phyloP scores from a whole-genome alignment of 1,140 invertebrate species.

The Bombus picipes region DNA sequence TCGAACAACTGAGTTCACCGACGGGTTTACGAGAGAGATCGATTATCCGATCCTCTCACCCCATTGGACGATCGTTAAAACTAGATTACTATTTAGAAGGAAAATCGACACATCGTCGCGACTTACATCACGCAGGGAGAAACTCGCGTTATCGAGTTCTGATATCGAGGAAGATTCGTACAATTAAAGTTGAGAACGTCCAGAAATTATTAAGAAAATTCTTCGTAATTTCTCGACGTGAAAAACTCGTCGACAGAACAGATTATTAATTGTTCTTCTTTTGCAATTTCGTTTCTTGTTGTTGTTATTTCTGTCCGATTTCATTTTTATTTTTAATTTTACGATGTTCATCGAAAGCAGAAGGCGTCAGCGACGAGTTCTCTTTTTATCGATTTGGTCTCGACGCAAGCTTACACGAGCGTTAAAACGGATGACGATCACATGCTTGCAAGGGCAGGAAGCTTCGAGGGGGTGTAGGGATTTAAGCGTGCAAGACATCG shows the following conservation, averaged over 20 bases:
- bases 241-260: background rate
- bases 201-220: background rate
- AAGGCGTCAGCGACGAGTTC: conserved; percentile 2
- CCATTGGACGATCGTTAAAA: conserved; percentile 70
- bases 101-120: conserved; percentile 45
- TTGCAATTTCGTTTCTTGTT: background rate
- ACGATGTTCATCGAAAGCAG: conserved; percentile 1
- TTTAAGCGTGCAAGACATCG: conserved; percentile 29
- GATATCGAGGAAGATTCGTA: background rate
- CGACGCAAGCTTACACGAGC: conserved; percentile 1
- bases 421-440: conserved; percentile 20
- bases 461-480: background rate
- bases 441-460: conserved; percentile 21
- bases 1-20: conserved; percentile 70
- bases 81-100: conserved; percentile 63
- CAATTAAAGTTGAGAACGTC: background rate
- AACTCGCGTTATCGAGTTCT: background rate
- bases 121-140: background rate
- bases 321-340: background rate
- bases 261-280: background rate
- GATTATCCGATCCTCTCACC: conserved; percentile 65
- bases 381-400: conserved; percentile 1
- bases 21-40: conserved; percentile 63
- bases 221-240: background rate
- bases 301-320: background rate